Evolutionary conservation across 2,888 invertebrate species (phyloP).

Genomic region (Pseudolycoriella hygida): DNA sequence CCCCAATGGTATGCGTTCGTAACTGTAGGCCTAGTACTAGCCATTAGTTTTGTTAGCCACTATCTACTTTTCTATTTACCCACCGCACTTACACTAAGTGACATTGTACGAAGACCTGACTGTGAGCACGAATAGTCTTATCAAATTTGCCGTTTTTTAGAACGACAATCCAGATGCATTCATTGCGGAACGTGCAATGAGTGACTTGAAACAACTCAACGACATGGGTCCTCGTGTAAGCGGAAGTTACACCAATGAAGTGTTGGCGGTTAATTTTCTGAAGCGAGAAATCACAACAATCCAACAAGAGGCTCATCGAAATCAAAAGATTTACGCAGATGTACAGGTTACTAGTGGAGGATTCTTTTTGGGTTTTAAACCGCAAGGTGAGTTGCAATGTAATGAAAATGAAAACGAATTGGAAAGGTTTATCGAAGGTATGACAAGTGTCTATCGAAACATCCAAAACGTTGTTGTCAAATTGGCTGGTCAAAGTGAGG

Average conservation of each 20-base stretch:
- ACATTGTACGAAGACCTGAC: background rate
- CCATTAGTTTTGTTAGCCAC: background rate
- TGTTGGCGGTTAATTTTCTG: conserved; percentile 42
- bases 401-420: too few species aligned
- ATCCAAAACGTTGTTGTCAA: conserved; percentile 65
- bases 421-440: conserved; percentile 37
- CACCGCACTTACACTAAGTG: background rate
- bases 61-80: background rate
- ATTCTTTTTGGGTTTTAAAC: conserved; percentile 51
- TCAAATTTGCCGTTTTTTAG: background rate
- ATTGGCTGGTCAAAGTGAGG: conserved; percentile 36
- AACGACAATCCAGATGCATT: conserved; percentile 22
- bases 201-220: conserved; percentile 42
- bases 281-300: conserved; percentile 35
- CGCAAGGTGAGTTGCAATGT: conserved; percentile 39
- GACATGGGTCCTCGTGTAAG: conserved; percentile 41
- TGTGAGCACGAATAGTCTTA: too few species aligned
- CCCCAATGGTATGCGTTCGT: background rate
- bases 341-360: conserved; percentile 52
- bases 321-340: conserved; percentile 44
- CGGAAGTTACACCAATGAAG: conserved; percentile 71
- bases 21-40: background rate
- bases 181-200: conserved; percentile 45
- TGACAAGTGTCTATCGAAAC: conserved; percentile 68
- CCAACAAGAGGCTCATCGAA: conserved; percentile 32